Conservation (phyloP, 2,113 vertebrate species). For the Vidua macroura region DNA sequence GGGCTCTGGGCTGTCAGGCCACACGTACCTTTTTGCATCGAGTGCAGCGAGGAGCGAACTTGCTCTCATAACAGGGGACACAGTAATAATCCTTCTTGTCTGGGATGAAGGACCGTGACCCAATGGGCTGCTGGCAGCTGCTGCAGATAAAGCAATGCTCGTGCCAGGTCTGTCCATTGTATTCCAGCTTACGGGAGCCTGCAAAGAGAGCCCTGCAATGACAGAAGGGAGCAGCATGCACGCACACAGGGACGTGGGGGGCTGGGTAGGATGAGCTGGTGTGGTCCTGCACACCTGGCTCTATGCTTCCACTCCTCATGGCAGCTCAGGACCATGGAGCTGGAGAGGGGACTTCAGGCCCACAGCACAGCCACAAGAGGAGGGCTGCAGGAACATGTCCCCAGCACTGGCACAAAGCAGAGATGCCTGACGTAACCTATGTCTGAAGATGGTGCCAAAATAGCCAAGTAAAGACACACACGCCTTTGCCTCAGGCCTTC, state of each 20-base stretch:
- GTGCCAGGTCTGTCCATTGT: slow-evolving; percentile 93
- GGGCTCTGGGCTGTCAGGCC: not conserved
- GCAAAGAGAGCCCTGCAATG: slow-evolving; percentile 22
- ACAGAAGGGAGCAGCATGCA: not conserved
- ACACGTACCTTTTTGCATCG: slow-evolving; percentile 91
- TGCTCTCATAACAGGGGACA: slow-evolving; percentile 95
- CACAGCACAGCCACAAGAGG: not conserved
- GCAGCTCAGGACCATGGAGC: not conserved
- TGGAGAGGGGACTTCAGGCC: not conserved
- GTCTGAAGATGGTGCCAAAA: not conserved
- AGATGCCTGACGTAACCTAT: not conserved
- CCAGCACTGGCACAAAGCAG: not conserved
- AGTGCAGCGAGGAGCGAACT: slow-evolving; percentile 95
- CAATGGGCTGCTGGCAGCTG: slow-evolving; percentile 95
- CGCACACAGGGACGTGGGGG: rapidly evolving
- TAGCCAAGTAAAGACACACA: not conserved
- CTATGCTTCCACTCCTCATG: not conserved
- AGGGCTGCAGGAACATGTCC: not conserved
- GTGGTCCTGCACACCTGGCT: not conserved
- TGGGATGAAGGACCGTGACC: slow-evolving; percentile 96
- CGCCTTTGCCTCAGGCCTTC: slow-evolving; percentile 26
- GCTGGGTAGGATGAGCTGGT: not conserved
- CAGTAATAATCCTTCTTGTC: slow-evolving; percentile 97
- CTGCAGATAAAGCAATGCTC: slow-evolving; percentile 96
- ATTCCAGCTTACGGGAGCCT: slow-evolving; percentile 97